Evolutionary conservation across 2,888 invertebrate genomes (phyloP).

Genomic region (Leptinotarsa rubiginosa): DNA sequence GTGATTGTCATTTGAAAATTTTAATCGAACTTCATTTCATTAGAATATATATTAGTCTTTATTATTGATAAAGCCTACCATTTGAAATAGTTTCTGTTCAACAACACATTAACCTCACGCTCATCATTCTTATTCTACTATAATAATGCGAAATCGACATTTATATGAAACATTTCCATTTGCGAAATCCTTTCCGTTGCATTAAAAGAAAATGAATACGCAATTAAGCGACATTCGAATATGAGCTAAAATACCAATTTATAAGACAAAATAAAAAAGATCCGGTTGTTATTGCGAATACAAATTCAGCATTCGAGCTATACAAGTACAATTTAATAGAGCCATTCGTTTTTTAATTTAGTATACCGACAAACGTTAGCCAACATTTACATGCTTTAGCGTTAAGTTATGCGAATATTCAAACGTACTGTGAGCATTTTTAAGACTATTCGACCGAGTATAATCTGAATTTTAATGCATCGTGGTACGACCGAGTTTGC

Average conservation of each 20-base stretch:
- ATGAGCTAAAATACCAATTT: constrained; percentile 51
- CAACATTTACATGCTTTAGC: constrained; percentile 59
- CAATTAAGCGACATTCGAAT: constrained; percentile 45
- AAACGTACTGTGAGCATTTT: constrained; percentile 60
- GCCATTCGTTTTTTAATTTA: constrained; percentile 65
- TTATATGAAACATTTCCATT: constrained; percentile 23
- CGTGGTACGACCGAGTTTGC: constrained; percentile 51
- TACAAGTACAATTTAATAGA: constrained; percentile 64
- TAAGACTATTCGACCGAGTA: constrained; percentile 56
- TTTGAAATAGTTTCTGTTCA: neutral
- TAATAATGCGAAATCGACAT: constrained; percentile 19
- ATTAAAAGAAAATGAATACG: constrained; percentile 38
- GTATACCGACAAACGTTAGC: constrained; percentile 62
- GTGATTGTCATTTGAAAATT: no score
- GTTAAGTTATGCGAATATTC: constrained; percentile 60
- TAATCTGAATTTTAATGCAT: constrained; percentile 57
- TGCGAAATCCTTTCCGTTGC: constrained; percentile 28
- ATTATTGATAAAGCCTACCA: neutral
- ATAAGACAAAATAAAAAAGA: constrained; percentile 40
- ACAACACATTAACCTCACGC: neutral
- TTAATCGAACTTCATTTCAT: no score
- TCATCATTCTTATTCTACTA: neutral
- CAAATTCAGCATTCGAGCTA: constrained; percentile 55
- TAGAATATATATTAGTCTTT: neutral
- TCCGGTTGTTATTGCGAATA: constrained; percentile 42